Base-by-base conservation (phyloP, 2,113 vertebrate species). In the Emydura subglobosa region DNA sequence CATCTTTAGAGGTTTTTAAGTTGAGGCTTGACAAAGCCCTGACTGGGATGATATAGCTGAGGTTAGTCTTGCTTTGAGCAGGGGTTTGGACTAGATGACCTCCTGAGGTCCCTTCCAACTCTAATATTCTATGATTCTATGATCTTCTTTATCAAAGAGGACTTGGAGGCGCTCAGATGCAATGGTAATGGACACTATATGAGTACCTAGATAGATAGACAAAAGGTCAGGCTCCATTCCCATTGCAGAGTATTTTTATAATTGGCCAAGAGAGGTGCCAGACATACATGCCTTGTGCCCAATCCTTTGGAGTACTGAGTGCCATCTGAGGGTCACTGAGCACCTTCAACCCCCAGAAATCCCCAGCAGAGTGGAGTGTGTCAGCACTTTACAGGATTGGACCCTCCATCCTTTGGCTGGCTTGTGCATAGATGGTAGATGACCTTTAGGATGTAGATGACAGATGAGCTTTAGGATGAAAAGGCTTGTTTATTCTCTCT, bases 261-360 rank as follows among this genome's bases (percentile, higher is more conserved):
- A 65, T 1, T 0, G 3, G 47, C 25, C 42, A 49, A 47, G 79
- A 84, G 61, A 31, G 22, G 5, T 72, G 34, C 65, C 39, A 59
- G 53, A 76, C 11, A 25, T 29, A 53, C 34, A 79, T 79, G 24
- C 6, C 17, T n/a, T 54, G 31, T 2, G 27, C 0, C 0, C 34
- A 24, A 16, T 82, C 78, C 7, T 34, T 29, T 76, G 55, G 50
- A 16, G 6, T 1, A 10, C 25, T 44, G 53, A 59, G 25, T 25
- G 55, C 55, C 10, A 29, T 10, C 25, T 44, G 53, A 59, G 25
- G 55, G 55, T 24, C 10, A 29, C 25, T 27, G 55, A 59, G 55
- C 22, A 78, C 31, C 50, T 59, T 5, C 50, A 31, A 34, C 78
- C 39, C 29, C 27, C 34, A n/a, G 19, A 5, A 47, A 34, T 68